These are phyloP conservation scores for Poeciliopsis occidentalis DNA, from an alignment of 2,113 vertebrate genomes.

Conservation along the genomic window DNA sequence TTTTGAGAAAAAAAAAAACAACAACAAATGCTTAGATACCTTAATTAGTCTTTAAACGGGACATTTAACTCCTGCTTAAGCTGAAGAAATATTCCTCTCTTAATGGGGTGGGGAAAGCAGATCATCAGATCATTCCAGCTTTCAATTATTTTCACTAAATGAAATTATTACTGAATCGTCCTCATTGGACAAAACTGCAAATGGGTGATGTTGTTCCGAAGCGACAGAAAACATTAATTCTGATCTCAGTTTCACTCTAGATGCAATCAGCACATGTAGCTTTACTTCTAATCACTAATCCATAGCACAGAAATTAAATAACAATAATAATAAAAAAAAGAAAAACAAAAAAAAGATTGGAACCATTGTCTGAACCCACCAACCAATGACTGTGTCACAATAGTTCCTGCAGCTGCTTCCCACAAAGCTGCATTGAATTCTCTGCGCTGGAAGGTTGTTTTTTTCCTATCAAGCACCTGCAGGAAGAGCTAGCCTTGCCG, in stretches of 20 bases:
- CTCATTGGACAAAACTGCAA: neutral
- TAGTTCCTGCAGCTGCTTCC: conserved; percentile 45
- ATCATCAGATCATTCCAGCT: neutral
- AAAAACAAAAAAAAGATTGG: conserved; percentile 8
- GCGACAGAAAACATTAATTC: neutral
- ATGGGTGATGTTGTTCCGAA: neutral
- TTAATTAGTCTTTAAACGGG: too few species aligned
- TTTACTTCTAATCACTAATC: neutral
- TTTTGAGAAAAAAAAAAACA: conserved; percentile 2
- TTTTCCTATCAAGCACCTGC: conserved; percentile 21
- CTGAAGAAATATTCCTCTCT: neutral
- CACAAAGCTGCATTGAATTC: conserved; percentile 2
- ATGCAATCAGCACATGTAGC: neutral
- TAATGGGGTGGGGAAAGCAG: neutral
- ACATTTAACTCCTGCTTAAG: too few species aligned
- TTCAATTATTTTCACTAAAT: neutral
- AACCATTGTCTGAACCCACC: neutral
- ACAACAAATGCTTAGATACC: neutral
- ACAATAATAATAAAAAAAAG: neutral
- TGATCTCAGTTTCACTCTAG: neutral
- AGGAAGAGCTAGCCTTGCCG: conserved; percentile 7
- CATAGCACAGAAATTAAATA: neutral
- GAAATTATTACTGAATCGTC: neutral
- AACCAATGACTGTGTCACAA: neutral
- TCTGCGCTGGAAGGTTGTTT: neutral